phyloP scores from a whole-genome alignment of 2,797 vertebrate species.

The Alcedo quadribrachys region DNA sequence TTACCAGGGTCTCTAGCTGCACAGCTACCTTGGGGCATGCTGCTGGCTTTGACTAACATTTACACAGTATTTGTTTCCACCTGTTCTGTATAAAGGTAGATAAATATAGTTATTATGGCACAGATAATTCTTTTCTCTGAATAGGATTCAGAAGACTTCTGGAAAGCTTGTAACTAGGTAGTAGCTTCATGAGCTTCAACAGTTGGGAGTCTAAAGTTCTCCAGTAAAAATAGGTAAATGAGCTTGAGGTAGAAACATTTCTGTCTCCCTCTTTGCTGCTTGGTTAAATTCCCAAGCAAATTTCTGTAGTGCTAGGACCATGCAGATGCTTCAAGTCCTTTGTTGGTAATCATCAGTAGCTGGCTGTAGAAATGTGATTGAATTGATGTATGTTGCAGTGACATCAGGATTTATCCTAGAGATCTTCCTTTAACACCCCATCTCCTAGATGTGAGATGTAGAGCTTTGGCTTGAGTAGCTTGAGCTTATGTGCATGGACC shows the following conservation, averaged over 20 bases:
- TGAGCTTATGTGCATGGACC: not conserved
- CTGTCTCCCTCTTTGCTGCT: not conserved
- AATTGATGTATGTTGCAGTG: not conserved
- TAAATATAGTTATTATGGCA: not conserved
- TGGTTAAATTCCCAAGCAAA: not conserved
- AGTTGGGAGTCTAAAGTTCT: not conserved
- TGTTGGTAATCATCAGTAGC: not conserved
- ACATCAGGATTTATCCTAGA: not conserved
- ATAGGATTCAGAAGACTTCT: not conserved
- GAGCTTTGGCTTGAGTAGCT: not conserved
- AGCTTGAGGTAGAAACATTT: not conserved
- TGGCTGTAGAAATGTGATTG: not conserved
- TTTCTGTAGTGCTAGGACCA: not conserved
- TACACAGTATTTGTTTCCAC: not conserved
- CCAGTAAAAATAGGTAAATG: not conserved
- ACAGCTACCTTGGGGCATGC: rapidly evolving
- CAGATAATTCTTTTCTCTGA: not conserved
- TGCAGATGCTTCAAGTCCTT: not conserved
- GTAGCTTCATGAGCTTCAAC: not conserved
- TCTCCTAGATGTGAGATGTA: not conserved
- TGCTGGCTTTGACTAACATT: not conserved
- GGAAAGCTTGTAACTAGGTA: not conserved
- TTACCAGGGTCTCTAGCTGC: not conserved
- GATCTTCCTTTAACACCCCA: not conserved
- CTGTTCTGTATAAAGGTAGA: not conserved